Percentiles rank a stretch among this genome's conserved stretches.
Conservation (phyloP, 1,140 invertebrate species). For the Sinonovacula constricta region DNA sequence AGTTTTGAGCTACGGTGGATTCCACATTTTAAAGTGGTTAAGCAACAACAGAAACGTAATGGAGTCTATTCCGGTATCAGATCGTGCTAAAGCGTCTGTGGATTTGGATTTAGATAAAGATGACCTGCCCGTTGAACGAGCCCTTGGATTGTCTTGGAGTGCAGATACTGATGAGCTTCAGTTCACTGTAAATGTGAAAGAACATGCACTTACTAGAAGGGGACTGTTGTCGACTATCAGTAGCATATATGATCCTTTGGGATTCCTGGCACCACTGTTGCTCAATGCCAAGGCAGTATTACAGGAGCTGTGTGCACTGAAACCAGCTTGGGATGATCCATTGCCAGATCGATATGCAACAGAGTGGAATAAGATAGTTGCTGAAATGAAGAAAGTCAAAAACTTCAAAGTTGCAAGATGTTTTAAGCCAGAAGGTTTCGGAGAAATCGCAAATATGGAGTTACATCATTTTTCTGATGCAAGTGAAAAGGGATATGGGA, state of each 20-base stretch:
- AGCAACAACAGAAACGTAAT: background rate
- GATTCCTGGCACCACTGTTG: constrained; percentile 18
- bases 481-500: constrained; percentile 2
- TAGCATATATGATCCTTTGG: constrained; percentile 29
- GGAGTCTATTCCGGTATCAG: background rate
- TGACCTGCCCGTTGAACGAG: background rate
- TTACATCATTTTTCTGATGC: constrained; percentile 22
- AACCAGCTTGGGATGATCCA: no score
- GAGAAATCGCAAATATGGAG: background rate
- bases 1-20: constrained; percentile 6
- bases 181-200: background rate
- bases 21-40: background rate
- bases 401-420: no score
- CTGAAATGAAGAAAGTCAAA: no score
- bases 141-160: background rate
- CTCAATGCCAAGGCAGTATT: background rate
- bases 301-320: no score
- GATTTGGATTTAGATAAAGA: background rate
- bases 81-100: background rate
- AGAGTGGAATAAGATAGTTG: no score
- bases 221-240: no score
- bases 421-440: constrained; percentile 3
- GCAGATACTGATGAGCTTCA: background rate
- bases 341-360: no score
- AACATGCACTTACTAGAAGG: background rate